phyloP scores from a whole-genome alignment of 2,888 invertebrate genomes.

The Drosophila siamana region DNA sequence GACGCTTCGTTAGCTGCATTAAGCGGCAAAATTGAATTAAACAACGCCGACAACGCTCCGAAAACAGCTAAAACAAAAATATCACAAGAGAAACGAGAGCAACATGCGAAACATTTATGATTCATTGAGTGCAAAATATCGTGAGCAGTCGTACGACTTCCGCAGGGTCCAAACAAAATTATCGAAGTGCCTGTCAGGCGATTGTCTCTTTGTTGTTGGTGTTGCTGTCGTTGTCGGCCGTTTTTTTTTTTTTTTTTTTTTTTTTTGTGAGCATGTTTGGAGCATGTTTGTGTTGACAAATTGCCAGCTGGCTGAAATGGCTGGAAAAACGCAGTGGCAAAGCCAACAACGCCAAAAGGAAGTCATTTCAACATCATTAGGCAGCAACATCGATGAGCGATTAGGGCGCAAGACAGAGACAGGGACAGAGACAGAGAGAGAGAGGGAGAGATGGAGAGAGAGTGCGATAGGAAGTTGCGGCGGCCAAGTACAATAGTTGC shows the following conservation, averaged over 20 bases:
- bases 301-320: slow-evolving; percentile 58
- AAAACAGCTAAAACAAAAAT: slow-evolving; percentile 21
- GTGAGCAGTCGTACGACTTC: slow-evolving; percentile 62
- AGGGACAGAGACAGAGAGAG: not conserved
- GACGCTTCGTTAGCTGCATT: slow-evolving; percentile 66
- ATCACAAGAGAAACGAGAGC: slow-evolving; percentile 4
- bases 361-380: slow-evolving; percentile 70
- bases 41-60: not conserved
- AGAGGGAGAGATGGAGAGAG: not conserved
- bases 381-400: slow-evolving; percentile 52
- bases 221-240: slow-evolving; percentile 2
- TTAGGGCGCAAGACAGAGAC: not conserved
- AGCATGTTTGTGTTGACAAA: slow-evolving; percentile 61
- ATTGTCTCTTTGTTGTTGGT: slow-evolving; percentile 25
- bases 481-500: slow-evolving; percentile 4
- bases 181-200: slow-evolving; percentile 35
- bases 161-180: slow-evolving; percentile 48
- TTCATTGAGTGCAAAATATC: slow-evolving; percentile 73
- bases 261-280: slow-evolving; percentile 37
- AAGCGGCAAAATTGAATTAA: slow-evolving; percentile 62
- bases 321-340: slow-evolving; percentile 12
- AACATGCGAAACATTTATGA: slow-evolving; percentile 53
- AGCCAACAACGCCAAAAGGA: slow-evolving; percentile 42
- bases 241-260: slow-evolving; percentile 1
- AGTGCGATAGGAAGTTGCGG: not conserved